Base-by-base conservation (phyloP, 2,888 invertebrate species). In the Tetragnatha montana region DNA sequence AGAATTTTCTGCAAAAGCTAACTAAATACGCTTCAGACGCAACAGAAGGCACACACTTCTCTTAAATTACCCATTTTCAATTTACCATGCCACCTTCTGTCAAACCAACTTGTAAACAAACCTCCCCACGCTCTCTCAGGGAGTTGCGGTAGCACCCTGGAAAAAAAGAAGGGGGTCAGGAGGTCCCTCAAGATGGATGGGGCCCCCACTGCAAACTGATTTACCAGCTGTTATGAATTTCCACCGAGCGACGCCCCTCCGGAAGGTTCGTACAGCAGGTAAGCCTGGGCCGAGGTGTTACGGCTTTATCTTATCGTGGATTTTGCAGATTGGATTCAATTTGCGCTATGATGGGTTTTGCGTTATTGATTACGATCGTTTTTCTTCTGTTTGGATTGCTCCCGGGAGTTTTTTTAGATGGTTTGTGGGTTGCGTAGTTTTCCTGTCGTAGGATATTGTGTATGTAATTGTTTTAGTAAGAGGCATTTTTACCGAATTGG, bases 201-300 rank as follows among this genome's bases (percentile, higher is more conserved):
- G 75, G 76, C 74, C 69, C 84, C 76, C 71, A 81, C 74, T 47
- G 81, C 78, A 78, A 89, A 89, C 89, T 89, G 89, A 89, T 89
- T 89, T 85, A 89, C 89, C 89, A 89, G 89, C 89, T 89, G 89
- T 85, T 89, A 81, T 71, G 81, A 81, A 71, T 81, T 50, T 76
- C 22, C 8, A 21, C 8, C 21, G 19, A 50, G 85, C 85, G 71
- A 89, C 85, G 89, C 85, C 89, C 85, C 73, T 74, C 49, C 8
- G 51, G 78, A 35, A 49, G 17, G 81, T 60, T 21, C 50, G 19
- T 35, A 89, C 85, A 89, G 73, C 60, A 51, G 69, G 75, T 47
- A 68, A 74, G 6, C 73, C 49, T 47, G 74, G n/a, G 21, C 12
- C 51, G 73, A 73, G 10, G 17, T 35, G 74, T 80, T 60, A 82